These are phyloP conservation scores for Speoplatyrhinus poulsoni DNA, from an alignment of 2,113 vertebrate genomes.

Conservation along the genomic window DNA sequence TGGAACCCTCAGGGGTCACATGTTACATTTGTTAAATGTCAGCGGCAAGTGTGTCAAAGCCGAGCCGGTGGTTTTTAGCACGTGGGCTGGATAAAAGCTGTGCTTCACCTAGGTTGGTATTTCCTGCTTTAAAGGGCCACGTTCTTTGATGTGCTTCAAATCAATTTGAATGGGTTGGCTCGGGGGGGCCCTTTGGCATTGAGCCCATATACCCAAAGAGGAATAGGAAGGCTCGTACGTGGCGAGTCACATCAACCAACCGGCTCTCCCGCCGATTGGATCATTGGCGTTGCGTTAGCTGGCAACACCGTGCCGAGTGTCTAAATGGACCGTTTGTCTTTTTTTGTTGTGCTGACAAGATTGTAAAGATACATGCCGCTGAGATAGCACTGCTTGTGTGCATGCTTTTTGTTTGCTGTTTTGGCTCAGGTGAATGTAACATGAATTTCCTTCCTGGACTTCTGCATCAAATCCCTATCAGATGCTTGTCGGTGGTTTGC, in stretches of 20 bases:
- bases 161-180: constrained; percentile 52
- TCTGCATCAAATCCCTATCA: constrained; percentile 18
- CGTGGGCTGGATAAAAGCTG: constrained; percentile 35
- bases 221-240: constrained; percentile 49
- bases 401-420: constrained; percentile 11
- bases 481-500: background rate
- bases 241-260: constrained; percentile 63
- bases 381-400: constrained; percentile 18
- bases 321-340: constrained; percentile 53
- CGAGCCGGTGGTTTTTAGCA: constrained; percentile 29
- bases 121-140: constrained; percentile 31
- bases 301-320: constrained; percentile 40
- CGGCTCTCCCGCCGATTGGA: constrained; percentile 54
- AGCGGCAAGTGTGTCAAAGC: constrained; percentile 54
- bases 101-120: constrained; percentile 27
- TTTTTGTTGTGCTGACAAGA: constrained; percentile 41
- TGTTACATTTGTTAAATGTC: constrained; percentile 62
- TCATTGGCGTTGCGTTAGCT: constrained; percentile 46
- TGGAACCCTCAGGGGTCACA: constrained; percentile 40
- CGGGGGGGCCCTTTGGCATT: constrained; percentile 44
- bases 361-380: constrained; percentile 42
- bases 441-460: constrained; percentile 25
- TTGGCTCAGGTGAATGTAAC: constrained; percentile 23
- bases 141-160: constrained; percentile 44
- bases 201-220: constrained; percentile 54